Evolutionary conservation across 2,797 vertebrate genomes (phyloP).

Genomic region (Phoxinus dragarum): DNA sequence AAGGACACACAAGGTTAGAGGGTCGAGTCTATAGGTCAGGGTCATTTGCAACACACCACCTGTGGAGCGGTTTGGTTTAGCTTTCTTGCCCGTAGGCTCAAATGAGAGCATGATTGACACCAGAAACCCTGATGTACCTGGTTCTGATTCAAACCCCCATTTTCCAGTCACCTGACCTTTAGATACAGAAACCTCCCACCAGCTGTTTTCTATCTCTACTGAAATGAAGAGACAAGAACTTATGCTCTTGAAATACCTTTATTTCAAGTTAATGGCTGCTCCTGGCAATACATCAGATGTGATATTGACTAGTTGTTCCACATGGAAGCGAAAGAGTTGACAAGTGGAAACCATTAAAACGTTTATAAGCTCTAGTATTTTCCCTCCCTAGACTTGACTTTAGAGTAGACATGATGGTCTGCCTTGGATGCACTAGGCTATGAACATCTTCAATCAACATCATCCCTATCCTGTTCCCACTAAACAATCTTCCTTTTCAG

Average conservation of each 20-base stretch:
- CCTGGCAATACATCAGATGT: conserved; percentile 5
- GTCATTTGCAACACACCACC: background rate
- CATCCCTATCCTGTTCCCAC: conserved; percentile 48
- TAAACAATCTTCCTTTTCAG: conserved; percentile 47
- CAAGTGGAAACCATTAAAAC: conserved; percentile 10
- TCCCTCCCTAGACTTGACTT: background rate
- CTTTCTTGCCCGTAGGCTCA: conserved; percentile 27
- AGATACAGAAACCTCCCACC: background rate
- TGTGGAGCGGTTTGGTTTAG: conserved; percentile 14
- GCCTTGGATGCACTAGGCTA: background rate
- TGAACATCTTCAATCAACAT: conserved; percentile 48
- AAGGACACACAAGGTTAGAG: background rate
- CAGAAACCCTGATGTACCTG: conserved; percentile 14
- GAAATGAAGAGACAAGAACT: background rate
- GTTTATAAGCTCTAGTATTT: background rate
- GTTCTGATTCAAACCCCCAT: conserved; percentile 13
- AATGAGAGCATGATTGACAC: conserved; percentile 19
- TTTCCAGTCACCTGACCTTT: conserved; percentile 13
- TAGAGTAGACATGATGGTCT: background rate
- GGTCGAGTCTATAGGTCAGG: background rate
- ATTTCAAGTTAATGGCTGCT: conserved; percentile 15
- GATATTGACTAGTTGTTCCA: background rate
- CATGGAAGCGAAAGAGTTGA: conserved; percentile 4
- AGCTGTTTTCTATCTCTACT: conserved; percentile 19
- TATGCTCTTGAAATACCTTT: background rate